Percentiles rank a stretch among this genome's conserved stretches.
Conservation (phyloP, 2,113 vertebrate genomes). For the Anarhynchus alexandrinus region DNA sequence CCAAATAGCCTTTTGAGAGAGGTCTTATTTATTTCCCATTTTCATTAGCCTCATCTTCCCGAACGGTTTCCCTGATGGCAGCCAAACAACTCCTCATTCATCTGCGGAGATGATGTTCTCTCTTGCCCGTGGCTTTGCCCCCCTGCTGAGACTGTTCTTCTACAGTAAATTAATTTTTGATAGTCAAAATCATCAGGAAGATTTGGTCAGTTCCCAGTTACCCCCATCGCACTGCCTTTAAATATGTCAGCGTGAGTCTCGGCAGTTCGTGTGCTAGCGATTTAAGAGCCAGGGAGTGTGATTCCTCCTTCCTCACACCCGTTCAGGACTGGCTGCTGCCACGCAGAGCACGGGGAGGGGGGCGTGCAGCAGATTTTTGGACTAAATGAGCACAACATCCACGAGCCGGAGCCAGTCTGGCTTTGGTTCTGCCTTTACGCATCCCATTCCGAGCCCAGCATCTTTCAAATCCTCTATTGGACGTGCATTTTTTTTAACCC, state of each 20-base stretch:
- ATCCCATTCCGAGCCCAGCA: not conserved
- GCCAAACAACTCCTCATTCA: not conserved
- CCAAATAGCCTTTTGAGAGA: not conserved
- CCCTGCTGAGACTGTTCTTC: not conserved
- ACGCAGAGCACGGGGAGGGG: not conserved
- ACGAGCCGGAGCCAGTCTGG: fast-evolving
- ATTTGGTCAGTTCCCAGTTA: not conserved
- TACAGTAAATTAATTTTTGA: constrained; percentile 2
- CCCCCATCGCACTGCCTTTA: not conserved
- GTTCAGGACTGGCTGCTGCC: not conserved
- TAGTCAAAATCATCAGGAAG: not conserved
- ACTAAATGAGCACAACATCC: not conserved
- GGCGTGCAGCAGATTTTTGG: not conserved
- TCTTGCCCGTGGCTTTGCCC: not conserved
- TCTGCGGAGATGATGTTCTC: not conserved
- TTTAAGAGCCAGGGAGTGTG: not conserved
- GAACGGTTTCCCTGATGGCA: not conserved
- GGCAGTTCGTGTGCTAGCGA: fast-evolving
- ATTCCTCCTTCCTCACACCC: not conserved
- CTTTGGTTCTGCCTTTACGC: not conserved
- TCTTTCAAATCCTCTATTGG: not conserved
- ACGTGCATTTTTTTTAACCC: fast-evolving
- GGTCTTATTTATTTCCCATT: constrained; percentile 26
- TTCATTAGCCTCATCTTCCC: not conserved
- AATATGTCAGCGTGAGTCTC: not conserved